Conservation (phyloP, 2,113 vertebrate genomes). For the Noctilio leporinus region DNA sequence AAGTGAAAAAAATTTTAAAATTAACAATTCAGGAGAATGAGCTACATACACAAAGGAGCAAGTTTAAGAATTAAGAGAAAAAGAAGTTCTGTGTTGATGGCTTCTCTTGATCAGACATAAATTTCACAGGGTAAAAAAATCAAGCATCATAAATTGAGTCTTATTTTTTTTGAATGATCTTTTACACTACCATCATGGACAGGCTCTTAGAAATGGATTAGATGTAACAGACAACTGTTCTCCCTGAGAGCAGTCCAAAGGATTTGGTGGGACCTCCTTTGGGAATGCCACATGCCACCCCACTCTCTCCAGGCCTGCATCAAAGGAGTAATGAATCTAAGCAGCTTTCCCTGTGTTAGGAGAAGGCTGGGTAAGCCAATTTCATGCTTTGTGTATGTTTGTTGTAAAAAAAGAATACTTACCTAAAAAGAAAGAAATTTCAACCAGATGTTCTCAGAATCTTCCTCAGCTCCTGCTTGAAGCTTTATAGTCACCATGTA, state of each 20-base stretch:
- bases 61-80: slow-evolving; percentile 32
- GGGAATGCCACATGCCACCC: neutral
- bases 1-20: slow-evolving; percentile 25
- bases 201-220: slow-evolving; percentile 9
- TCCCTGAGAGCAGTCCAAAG: neutral
- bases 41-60: neutral
- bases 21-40: slow-evolving; percentile 12
- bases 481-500: slow-evolving; percentile 39
- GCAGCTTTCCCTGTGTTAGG: neutral
- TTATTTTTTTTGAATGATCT: slow-evolving; percentile 21
- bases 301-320: neutral
- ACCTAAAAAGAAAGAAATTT: slow-evolving; percentile 66
- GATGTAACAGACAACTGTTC: neutral
- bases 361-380: slow-evolving; percentile 43
- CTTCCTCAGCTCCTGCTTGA: slow-evolving; percentile 58
- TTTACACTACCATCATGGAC: neutral
- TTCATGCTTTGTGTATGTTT: slow-evolving; percentile 63
- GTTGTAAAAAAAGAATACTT: slow-evolving; percentile 64
- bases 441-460: slow-evolving; percentile 64
- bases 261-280: neutral
- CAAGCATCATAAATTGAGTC: neutral
- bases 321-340: slow-evolving; percentile 52
- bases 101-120: neutral
- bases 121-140: neutral
- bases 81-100: neutral